Evolutionary conservation across 2,113 vertebrate genomes (phyloP), one percentile per base, ranked within the genome.

Genomic region (Boulengeromyrus knoepffleri): DNA sequence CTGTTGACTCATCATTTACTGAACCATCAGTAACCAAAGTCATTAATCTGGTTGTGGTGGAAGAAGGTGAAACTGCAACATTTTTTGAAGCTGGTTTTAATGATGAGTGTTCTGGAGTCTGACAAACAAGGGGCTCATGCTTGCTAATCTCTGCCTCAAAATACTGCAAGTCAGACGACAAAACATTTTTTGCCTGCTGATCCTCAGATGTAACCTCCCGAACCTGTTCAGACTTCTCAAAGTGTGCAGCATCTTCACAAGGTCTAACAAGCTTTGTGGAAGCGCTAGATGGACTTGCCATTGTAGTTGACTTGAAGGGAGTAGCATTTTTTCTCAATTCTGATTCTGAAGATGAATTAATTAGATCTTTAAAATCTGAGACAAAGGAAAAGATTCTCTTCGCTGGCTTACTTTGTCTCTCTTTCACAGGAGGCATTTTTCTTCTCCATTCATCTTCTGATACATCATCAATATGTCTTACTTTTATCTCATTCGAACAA

Each of bases 301-400:
- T 47, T 36, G 83, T 17, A 62, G 50, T 24, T 31, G 74, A 53
- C 58, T 86, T 85, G 89, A 91, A 90, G 85, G 91, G 62, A 74
- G 94, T 93, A 86, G 85, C 89, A 62, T 62, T 88, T 92, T 95
- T 96, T n/a, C 77, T 94, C 12, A 91, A 70, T 89, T 95, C 95
- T 89, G 93, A 92, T 90, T 95, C 93, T 36, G 96, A 92, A 19
- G 62, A 31, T 31, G n/a, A 4, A 70, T 92, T 94, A 91, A 97
- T 95, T 13, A 95, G 90, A 42, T 94, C 94, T 91, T 93, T 95
- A 94, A 97, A 95, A 90, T 96, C 94, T 77, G 97, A 97, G 93
- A 98, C 95, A 9, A 97, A 92, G 1, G 97, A 97, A 42, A 96
- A 94, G 46, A 97, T 94, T 91, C 96, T 97, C 89, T 95, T 97